These are phyloP conservation scores for Dasyurus viverrinus DNA, from an alignment of 2,113 vertebrate species.

Conservation along the genomic window DNA sequence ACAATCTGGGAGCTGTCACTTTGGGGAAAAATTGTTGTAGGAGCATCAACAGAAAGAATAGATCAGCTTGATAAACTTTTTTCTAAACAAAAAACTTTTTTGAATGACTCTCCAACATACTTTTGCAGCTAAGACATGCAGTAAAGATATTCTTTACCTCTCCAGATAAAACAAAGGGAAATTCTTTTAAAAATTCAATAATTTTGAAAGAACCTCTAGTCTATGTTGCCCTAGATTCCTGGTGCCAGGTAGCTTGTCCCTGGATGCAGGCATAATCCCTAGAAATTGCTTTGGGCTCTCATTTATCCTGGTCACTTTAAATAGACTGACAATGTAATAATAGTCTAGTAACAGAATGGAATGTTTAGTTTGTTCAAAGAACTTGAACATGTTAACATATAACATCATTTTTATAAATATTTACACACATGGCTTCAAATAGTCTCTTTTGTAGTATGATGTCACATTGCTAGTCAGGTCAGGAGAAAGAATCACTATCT, in stretches of 20 bases:
- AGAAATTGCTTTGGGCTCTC: not conserved
- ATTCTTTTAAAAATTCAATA: not conserved
- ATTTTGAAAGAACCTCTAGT: not conserved
- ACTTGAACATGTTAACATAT: constrained; percentile 12
- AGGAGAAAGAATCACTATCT: not conserved
- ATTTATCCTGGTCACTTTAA: not conserved
- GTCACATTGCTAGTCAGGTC: constrained; percentile 29
- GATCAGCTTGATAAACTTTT: constrained; percentile 50
- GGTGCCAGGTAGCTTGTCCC: not conserved
- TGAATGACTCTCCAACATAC: constrained; percentile 43
- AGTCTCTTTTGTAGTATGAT: constrained; percentile 28
- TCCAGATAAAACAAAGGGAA: constrained; percentile 43
- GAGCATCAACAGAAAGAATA: constrained; percentile 35
- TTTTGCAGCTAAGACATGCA: constrained; percentile 51
- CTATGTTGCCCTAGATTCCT: not conserved
- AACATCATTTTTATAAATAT: constrained; percentile 36
- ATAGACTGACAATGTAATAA: constrained; percentile 13
- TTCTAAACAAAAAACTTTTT: constrained; percentile 43
- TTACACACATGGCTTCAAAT: constrained; percentile 14
- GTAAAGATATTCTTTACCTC: constrained; percentile 23
- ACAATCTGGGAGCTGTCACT: constrained; percentile 46
- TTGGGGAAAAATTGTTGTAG: constrained; percentile 45
- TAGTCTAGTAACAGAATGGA: constrained; percentile 14
- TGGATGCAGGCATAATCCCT: not conserved
- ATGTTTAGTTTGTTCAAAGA: constrained; percentile 29